Base-by-base conservation (phyloP, 2,797 vertebrate genomes). In the Oreochromis grahami region DNA sequence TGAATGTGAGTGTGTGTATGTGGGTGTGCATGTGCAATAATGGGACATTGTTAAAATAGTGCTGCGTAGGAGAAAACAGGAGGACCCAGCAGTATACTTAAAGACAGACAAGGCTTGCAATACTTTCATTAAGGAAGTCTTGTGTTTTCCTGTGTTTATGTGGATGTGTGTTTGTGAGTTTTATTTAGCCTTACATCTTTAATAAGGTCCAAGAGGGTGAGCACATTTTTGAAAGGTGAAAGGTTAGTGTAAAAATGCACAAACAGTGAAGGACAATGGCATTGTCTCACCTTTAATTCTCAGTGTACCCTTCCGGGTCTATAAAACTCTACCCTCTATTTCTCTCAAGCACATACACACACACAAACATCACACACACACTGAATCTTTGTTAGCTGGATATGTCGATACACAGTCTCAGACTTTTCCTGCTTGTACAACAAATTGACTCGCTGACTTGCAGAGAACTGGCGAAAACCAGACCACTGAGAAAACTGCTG, bases 1-100 rank as follows among this genome's bases (percentile, higher is more conserved):
- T 72, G 4, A 63, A 38, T 65, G 60, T 65, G 60, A 38, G 15
- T 56, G 29, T 63, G 36, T 68, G 52, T n/a, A 4, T 32, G 50
- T 21, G 52, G 21, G 58, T 56, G 63, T 58, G 36, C 58, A 19
- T 79, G 50, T 82, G 51, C 48, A 19, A 58, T 48, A 79, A 51
- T 34, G 45, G 38, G 38, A 74, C 48, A 63, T 26, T 58, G 78
- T 80, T 87, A 82, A 84, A 86, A 82, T 58, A 77, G 60, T 86
- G 79, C 80, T 78, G 68, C 58, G 48, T 72, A 72, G 68, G 24
- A 51, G 43, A 58, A 80, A 79, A 60, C 38, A 80, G 38, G 41
- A 76, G 56, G 43, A 80, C 45, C 38, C 72, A 83, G 56, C 14
- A 51, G 41, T 78, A 48, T 32, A 45, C 36, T 58, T 72, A 36